Evolutionary conservation across 2,888 invertebrate species (phyloP), one percentile per base, ranked within the genome.

Genomic region (Tolmerus cingulatus): DNA sequence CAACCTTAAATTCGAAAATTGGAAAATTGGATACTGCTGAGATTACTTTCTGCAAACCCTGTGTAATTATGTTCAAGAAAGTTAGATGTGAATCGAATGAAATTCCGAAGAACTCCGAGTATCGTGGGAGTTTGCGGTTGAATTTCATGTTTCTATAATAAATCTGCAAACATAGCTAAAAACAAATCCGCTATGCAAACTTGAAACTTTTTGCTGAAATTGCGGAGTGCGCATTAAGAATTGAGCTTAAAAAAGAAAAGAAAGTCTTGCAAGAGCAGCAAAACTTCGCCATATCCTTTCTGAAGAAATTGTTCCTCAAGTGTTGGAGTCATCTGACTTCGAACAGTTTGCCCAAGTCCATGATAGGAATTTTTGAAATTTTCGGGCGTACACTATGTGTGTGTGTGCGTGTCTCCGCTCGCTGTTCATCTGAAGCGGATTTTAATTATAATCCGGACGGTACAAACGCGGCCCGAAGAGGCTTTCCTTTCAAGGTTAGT

Each of bases 401-500:
- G 12, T 66, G 12, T 43, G 43, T 46, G 14, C 43, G 2, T 27
- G 23, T 23, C 66, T 23, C 57, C 55, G 23, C 14, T 23, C 66
- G 27, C 66, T 66, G 66, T 66, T 66, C 19, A 66, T 66, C 8
- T 66, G 12, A 23, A 66, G 66, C 66, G 27, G 43, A 19, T 40
- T 78, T 78, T 43, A 78, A 78, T 43, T 40, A 78, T 78, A 78
- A 78, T 78, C 43, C 78, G 43, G 43, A 46, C 5, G 46, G 23
- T 5, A 40, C 79, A 79, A 79, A 51, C 79, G 79, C 27, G 51
- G 23, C 7, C 16, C 5, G 46, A 23, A 79, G 51, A 46, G 40
- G 78, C 37, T 79, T 30, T 66, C 37, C 37, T 57, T 66, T 66
- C 82, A 84, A 66, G 82, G 82, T 84, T 84, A 66, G 66, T 66